phyloP scores from a whole-genome alignment of 2,888 invertebrate species.

The Buathra laborator region DNA sequence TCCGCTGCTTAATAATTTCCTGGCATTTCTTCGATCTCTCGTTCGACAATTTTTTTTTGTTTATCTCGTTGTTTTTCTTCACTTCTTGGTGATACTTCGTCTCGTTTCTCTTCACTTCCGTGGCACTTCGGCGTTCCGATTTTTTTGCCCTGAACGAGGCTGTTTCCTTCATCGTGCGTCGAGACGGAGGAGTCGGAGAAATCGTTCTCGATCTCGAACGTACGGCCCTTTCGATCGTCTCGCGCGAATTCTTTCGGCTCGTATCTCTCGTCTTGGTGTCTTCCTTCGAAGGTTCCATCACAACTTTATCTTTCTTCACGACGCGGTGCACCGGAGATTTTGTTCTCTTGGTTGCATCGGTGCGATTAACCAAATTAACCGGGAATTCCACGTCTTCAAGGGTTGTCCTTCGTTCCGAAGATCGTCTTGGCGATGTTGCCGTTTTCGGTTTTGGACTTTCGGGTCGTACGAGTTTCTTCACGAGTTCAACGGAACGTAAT shows the following conservation, averaged over 20 bases:
- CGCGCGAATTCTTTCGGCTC: slow-evolving; percentile 17
- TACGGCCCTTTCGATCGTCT: not conserved
- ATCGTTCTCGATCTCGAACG: slow-evolving; percentile 47
- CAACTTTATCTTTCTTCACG: slow-evolving; percentile 71
- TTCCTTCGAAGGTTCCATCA: slow-evolving; percentile 67
- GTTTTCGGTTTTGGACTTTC: slow-evolving; percentile 25
- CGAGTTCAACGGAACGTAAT: slow-evolving; percentile 60
- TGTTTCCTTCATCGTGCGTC: slow-evolving; percentile 29
- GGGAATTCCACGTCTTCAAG: slow-evolving; percentile 60
- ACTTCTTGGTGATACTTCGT: slow-evolving; percentile 10
- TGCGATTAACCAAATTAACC: slow-evolving; percentile 46
- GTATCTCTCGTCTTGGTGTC: slow-evolving; percentile 54
- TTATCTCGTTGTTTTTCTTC: slow-evolving; percentile 50
- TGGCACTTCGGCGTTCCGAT: slow-evolving; percentile 28
- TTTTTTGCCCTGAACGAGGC: slow-evolving; percentile 41
- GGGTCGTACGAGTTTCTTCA: slow-evolving; percentile 55
- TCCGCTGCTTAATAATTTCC: not conserved
- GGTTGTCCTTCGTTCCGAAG: slow-evolving; percentile 46
- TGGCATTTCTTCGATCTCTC: slow-evolving; percentile 41
- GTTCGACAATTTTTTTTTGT: slow-evolving; percentile 64
- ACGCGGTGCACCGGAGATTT: slow-evolving; percentile 69
- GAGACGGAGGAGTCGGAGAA: slow-evolving; percentile 39
- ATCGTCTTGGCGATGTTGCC: slow-evolving; percentile 38
- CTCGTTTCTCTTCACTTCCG: slow-evolving; percentile 10
- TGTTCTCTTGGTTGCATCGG: slow-evolving; percentile 22